Evolutionary conservation across 2,113 vertebrate genomes (phyloP), one percentile per base, ranked within the genome.

Genomic region (Blennius ocellaris): DNA sequence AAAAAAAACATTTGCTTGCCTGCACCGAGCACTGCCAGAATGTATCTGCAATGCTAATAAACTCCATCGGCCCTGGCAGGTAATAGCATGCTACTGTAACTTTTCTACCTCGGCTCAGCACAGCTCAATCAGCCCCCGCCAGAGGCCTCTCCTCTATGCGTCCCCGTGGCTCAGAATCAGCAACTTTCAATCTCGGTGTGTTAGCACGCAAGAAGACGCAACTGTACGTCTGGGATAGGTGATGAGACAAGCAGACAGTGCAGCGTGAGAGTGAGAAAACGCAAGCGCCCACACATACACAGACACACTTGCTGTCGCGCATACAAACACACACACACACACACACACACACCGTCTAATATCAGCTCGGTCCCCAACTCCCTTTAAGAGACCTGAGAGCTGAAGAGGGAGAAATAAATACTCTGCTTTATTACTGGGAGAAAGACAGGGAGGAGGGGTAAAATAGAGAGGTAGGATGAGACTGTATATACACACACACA

Each of bases 1-100:
- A 85, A 89, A 85, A 89, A 84, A 90, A 89, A 89, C 65, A 90
- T 91, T 91, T 91, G 87, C 91, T 88, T 78, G 88, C 75, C 86
- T 88, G 81, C 87, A 77, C 87, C 30, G 81, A 88, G 77, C 78
- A 78, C 81, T 90, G 85, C 87, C 84, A 79, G 81, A 80, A 81
- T 48, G 54, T 70, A 89, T 92, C 91, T 90, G 90, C 90, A 84
- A 90, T 91, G 87, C 87, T 90, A 90, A 92, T 90, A 91, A 91
- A 91, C 80, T 88, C 81, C 69, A 83, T 69, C 69, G 73, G 84
- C 62, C 43, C 90, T 83, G 85, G 89, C 89, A 91, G 87, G 89
- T 92, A 91, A 92, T 89, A 87, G 89, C 81, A 78, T 74, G 85
- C 87, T 82, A 87, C 89, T 82, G 74, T 87, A 92, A 92, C 90